phyloP scores from a whole-genome alignment of 2,888 invertebrate genomes.

The Mylabris sibirica region DNA sequence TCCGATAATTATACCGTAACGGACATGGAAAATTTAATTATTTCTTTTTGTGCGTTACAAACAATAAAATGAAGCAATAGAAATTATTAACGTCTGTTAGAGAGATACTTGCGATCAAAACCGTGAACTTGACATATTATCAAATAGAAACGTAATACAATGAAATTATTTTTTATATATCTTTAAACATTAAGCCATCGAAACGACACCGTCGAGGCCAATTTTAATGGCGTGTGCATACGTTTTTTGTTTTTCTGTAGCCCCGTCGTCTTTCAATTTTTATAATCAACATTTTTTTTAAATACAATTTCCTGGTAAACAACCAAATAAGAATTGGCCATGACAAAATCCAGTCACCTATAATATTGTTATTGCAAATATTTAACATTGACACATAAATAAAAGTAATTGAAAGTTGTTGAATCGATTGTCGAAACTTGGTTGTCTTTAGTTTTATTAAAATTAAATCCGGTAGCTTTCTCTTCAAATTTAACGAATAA shows the following conservation, averaged over 20 bases:
- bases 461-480: background rate
- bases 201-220: background rate
- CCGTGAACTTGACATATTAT: slow-evolving; percentile 23
- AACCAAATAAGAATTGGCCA: background rate
- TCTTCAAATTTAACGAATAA: background rate
- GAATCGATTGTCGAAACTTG: background rate
- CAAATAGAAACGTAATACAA: slow-evolving; percentile 12
- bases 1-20: background rate
- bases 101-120: slow-evolving; percentile 2
- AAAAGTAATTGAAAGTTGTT: slow-evolving; percentile 9
- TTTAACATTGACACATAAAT: slow-evolving; percentile 9
- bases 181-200: background rate
- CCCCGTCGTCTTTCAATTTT: background rate
- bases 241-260: background rate
- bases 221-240: background rate
- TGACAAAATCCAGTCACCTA: background rate
- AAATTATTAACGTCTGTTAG: background rate
- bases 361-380: background rate
- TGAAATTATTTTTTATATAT: slow-evolving; percentile 11
- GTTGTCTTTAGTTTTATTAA: background rate
- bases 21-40: slow-evolving; percentile 2
- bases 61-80: background rate
- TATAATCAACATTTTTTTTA: background rate
- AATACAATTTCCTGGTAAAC: background rate
- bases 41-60: background rate